Conservation (phyloP, 2,888 invertebrate species). For the Choreutis nemorana region DNA sequence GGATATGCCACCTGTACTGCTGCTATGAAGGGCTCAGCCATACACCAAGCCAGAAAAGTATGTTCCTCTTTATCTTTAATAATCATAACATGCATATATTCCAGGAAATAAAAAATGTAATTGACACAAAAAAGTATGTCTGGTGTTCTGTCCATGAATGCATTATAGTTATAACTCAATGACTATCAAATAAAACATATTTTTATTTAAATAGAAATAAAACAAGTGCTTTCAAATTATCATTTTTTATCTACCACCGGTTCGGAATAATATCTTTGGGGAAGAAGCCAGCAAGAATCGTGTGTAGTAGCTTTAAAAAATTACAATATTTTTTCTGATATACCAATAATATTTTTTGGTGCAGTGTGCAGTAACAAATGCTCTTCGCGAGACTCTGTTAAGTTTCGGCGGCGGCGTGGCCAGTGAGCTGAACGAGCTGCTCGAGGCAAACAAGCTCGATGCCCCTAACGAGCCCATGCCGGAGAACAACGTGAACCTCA, state of each 20-base stretch:
- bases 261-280: too few species aligned
- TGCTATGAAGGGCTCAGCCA: constrained; percentile 43
- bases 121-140: too few species aligned
- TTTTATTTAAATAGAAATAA: too few species aligned
- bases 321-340: too few species aligned
- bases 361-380: constrained; percentile 58
- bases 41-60: constrained; percentile 56
- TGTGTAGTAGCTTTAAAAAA: too few species aligned
- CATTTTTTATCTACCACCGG: too few species aligned
- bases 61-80: background rate
- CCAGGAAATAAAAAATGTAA: too few species aligned
- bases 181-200: background rate
- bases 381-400: constrained; percentile 47
- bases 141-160: too few species aligned
- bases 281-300: background rate
- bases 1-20: constrained; percentile 50
- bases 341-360: too few species aligned
- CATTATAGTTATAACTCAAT: too few species aligned
- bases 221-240: too few species aligned
- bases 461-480: constrained; percentile 9
- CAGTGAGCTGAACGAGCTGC: constrained; percentile 31
- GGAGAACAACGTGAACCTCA: constrained; percentile 34
- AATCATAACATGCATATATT: too few species aligned
- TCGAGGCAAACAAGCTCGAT: constrained; percentile 23
- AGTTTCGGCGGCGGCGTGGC: constrained; percentile 53